Conservation (phyloP, 2,888 invertebrate species). For the Noctua pronuba region DNA sequence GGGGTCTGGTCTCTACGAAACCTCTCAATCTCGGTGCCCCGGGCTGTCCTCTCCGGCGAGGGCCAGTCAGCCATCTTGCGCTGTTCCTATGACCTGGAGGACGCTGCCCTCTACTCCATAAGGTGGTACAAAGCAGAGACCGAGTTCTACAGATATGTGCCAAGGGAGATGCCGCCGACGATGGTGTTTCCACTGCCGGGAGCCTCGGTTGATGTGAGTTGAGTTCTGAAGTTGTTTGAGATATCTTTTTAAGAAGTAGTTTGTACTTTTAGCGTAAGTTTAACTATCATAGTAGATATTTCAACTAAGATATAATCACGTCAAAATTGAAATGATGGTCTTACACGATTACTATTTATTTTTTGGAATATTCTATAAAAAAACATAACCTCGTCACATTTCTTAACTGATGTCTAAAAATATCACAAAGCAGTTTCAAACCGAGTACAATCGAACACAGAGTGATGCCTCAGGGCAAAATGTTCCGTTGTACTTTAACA, state of each 20-base stretch:
- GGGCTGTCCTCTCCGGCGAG: constrained; percentile 89
- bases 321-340: background rate
- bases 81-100: constrained; percentile 91
- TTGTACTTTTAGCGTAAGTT: background rate
- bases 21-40: constrained; percentile 88
- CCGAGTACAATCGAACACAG: background rate
- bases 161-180: constrained; percentile 93
- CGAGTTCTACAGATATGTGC: constrained; percentile 94
- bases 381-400: background rate
- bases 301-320: too few relatives aligned
- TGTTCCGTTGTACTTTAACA: background rate
- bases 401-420: background rate
- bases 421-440: background rate
- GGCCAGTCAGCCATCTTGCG: constrained; percentile 87
- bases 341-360: too few relatives aligned
- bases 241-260: background rate
- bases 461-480: background rate
- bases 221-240: background rate
- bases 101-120: constrained; percentile 92
- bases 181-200: constrained; percentile 92
- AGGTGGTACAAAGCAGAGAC: constrained; percentile 93
- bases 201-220: constrained; percentile 93
- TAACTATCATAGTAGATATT: too few relatives aligned
- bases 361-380: too few relatives aligned
- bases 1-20: constrained; percentile 88